Base-by-base conservation (phyloP, 2,888 invertebrate species). In the Euproctis similis region DNA sequence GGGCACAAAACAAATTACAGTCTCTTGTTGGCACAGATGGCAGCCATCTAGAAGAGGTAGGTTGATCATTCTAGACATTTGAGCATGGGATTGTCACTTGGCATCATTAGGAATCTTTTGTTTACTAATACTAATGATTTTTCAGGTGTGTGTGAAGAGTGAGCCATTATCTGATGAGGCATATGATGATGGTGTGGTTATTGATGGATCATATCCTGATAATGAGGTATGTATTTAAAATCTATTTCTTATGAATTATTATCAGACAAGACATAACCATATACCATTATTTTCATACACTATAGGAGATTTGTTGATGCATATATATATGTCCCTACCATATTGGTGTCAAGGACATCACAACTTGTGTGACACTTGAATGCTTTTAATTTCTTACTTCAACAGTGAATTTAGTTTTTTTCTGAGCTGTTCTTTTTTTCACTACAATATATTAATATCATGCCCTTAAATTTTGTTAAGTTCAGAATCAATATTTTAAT, bases 1-100 rank as follows among this genome's bases (percentile, higher is more conserved):
- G 85, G 57, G 87, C 90, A 44, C 91, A 91, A 77, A 85, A 81
- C 57, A 90, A 89, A 69, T 72, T 91, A 50, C 81, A 80, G 54
- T 77, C 86, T 69, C 87, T 89, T 85, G 60, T 86, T 51, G 76
- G 75, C 59, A 82, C 76, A 66, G 80, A 82, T 65, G 75, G 73
- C 66, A 76, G 69, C 80, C 82, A 72, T 74, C 80, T 81, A 72
- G 82, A 82, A 80, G 78, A 78, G 81, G 85, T 81, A 57, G 65
- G 70, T 66, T 61, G 61, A 31, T 46, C 53, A 52, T 61, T 54
- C 67, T 69, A 43, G 63, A 53, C 58, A 49, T 8, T 72, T 67
- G 44, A 66, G 58, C 62, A 68, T 70, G 55, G 59, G 67, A 65
- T 48, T 71, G 69, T 67, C 63, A 71, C 39, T 36, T 37, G 28